Percentiles rank a stretch among this genome's conserved stretches.
phyloP scores from a whole-genome alignment of 2,113 vertebrate genomes.

The Periophthalmodon schlosseri region DNA sequence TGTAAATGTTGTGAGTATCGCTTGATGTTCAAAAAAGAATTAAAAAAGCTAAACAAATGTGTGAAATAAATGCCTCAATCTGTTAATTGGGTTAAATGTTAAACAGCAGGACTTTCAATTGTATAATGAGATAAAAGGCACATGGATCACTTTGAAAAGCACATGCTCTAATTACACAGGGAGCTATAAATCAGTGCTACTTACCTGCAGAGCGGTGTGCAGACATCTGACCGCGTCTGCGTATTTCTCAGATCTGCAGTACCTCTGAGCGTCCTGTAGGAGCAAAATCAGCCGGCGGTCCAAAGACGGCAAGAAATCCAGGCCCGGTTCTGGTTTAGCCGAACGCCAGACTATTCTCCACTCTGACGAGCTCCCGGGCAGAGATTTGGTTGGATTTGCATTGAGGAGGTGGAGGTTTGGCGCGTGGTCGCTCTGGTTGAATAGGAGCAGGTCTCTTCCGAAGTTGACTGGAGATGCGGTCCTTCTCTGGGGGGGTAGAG shows the following conservation, averaged over 20 bases:
- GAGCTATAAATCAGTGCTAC: not conserved
- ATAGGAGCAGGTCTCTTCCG: not conserved
- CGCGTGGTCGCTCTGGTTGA: not conserved
- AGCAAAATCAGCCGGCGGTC: constrained; percentile 70
- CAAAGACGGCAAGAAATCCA: constrained; percentile 52
- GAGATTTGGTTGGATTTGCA: not conserved
- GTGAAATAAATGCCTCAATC: no score
- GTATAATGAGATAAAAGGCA: no score
- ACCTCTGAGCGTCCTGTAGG: constrained; percentile 70
- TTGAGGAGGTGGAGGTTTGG: not conserved
- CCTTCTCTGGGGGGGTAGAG: not conserved
- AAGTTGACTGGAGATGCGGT: not conserved
- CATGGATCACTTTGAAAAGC: not conserved
- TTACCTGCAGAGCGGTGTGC: not conserved
- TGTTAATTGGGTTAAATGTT: no score
- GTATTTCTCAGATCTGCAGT: constrained; percentile 74
- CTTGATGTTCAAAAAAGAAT: no score
- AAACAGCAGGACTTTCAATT: no score
- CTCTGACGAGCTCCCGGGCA: not conserved
- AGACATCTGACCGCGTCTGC: constrained; percentile 47
- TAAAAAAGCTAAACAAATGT: no score
- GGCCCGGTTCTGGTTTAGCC: constrained; percentile 26
- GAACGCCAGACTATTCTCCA: not conserved
- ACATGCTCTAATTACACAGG: constrained; percentile 74
- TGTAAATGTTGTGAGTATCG: no score